A percentile compares a stretch with the other conserved stretches of the same genome.
Conservation (phyloP, 2,797 vertebrate genomes). For the Danio tinwini region DNA sequence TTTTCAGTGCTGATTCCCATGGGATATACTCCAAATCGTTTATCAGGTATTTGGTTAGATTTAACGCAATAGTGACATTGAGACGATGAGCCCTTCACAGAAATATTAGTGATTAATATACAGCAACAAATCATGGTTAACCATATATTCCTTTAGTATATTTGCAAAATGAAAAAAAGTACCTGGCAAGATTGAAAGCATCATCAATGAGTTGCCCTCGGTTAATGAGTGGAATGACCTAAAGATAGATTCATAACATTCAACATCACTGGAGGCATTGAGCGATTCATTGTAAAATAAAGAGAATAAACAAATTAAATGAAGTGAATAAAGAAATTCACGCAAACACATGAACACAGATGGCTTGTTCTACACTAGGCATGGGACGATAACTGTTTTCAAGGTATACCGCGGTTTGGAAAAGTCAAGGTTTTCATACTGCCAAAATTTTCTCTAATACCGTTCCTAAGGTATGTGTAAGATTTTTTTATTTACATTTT, state of each 20-base stretch:
- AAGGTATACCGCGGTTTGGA: too few relatives aligned
- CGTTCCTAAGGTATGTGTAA: too few relatives aligned
- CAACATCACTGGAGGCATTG: neutral
- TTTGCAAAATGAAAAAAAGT: neutral
- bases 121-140: neutral
- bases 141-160: neutral
- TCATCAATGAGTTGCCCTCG: constrained; percentile 80
- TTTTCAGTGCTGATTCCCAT: constrained; percentile 71
- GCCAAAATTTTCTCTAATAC: too few relatives aligned
- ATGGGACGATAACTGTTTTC: too few relatives aligned
- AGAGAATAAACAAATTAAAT: too few relatives aligned
- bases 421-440: too few relatives aligned
- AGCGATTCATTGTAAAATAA: too few relatives aligned
- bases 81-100: constrained; percentile 71
- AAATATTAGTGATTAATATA: constrained; percentile 3
- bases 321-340: too few relatives aligned
- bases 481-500: too few relatives aligned
- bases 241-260: constrained; percentile 14
- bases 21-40: constrained; percentile 72
- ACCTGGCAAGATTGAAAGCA: constrained; percentile 81
- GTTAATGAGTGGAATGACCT: constrained; percentile 77
- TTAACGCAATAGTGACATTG: constrained; percentile 73
- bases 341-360: too few relatives aligned
- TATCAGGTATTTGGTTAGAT: constrained; percentile 74
- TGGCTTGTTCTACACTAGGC: too few relatives aligned